Evolutionary conservation across 2,888 invertebrate species (phyloP), one percentile per base, ranked within the genome.

Genomic region (Heliconius charithonia): DNA sequence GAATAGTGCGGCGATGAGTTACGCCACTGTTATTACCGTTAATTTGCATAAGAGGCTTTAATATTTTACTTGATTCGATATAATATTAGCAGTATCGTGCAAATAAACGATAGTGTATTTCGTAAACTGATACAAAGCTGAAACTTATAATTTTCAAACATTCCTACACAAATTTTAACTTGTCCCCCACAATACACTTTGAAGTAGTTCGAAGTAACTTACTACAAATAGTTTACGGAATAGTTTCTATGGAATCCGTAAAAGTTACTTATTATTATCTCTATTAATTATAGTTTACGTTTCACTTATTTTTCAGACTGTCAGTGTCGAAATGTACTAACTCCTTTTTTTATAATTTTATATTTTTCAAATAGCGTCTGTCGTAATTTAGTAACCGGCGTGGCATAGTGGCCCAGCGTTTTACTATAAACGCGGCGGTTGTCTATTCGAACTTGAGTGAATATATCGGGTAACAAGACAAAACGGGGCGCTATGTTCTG

Each of bases 131-230:
- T 56, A 66, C 29, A 72, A 27, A 56, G 56, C 29, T 67, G 4
- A 62, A 62, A 62, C 51, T n/a, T 32, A 67, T 41, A 67, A 41
- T 67, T 66, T 41, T 67, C 67, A n/a, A 67, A 67, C 67, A 67
- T 67, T 41, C 67, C 67, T 67, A 67, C 25, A 67, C 67, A 67
- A 67, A 67, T 67, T 67, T 37, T 67, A 67, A 67, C 67, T 41
- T 67, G 67, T 67, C 67, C 67, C n/a, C 25, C n/a, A 32, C 37
- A 37, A n/a, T 67, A 37, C n/a, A 67, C 67, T 67, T 37, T 67
- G 7, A n/a, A 41, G 37, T 41, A 67, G 67, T n/a, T 41, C n/a
- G 2, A 67, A 67, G 12, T 67, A 37, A 67, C 37, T 67, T 41
- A n/a, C 67, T 41, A 25, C 37, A 67, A 37, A 41, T 67, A 67